Evolutionary conservation across 2,113 vertebrate genomes (phyloP).

Genomic region (Odontophorus gujanensis): DNA sequence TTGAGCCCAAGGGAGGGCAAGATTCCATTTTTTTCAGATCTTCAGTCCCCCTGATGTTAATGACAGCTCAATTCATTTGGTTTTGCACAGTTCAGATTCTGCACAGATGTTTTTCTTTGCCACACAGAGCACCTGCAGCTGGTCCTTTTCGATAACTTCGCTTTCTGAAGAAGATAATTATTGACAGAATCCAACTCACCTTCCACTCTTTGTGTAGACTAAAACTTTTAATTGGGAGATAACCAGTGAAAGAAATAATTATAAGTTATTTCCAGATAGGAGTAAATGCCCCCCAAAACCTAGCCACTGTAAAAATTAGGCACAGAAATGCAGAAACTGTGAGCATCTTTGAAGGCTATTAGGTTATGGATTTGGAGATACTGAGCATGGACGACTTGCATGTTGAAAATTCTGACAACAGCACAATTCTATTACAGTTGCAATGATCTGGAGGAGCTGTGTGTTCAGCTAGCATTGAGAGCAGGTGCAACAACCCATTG

Average conservation of each 20-base stretch:
- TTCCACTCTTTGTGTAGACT: neutral
- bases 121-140: neutral
- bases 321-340: accelerated
- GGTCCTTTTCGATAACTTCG: neutral
- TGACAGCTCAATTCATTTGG: neutral
- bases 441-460: accelerated
- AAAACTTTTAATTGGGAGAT: neutral
- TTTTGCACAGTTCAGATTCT: neutral
- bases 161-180: neutral
- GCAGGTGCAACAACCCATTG: neutral
- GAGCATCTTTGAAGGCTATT: neutral
- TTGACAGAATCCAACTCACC: neutral
- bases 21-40: neutral
- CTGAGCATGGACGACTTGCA: accelerated
- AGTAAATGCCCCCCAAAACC: accelerated
- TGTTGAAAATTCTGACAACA: neutral
- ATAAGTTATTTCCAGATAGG: neutral
- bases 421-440: accelerated
- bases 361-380: neutral
- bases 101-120: neutral
- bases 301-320: neutral
- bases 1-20: neutral
- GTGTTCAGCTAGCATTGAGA: neutral
- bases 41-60: neutral
- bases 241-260: neutral